Percentiles rank a stretch among this genome's conserved stretches.
Conservation (phyloP, 2,113 vertebrate species). For the Benitochromis conjunctus region DNA sequence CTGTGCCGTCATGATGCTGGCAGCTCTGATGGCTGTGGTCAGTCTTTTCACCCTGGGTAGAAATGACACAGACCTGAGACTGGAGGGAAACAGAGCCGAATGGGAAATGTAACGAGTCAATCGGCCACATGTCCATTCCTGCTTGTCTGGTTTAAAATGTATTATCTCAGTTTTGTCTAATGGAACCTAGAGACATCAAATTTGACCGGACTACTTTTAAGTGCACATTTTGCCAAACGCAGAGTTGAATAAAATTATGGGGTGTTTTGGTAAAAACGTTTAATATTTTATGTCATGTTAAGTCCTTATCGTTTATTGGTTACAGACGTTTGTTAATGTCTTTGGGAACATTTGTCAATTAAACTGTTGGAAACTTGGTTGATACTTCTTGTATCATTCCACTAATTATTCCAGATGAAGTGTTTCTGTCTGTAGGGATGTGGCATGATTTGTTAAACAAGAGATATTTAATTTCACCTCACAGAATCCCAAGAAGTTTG, state of each 20-base stretch:
- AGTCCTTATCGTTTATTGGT: neutral
- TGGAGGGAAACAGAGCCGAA: constrained; percentile 70
- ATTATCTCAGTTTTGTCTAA: neutral
- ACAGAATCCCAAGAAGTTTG: neutral
- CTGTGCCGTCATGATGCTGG: constrained; percentile 83
- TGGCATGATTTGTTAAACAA: neutral
- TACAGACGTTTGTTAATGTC: neutral
- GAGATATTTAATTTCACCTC: neutral
- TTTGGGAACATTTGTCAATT: neutral
- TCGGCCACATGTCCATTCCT: neutral
- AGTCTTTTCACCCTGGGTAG: constrained; percentile 84
- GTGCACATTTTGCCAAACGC: constrained; percentile 17
- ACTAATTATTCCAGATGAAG: neutral
- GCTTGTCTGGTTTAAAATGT: neutral
- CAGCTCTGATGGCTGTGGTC: constrained; percentile 83
- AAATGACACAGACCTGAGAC: constrained; percentile 80
- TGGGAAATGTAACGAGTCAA: constrained; percentile 59
- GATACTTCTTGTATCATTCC: neutral
- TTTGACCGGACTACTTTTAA: neutral
- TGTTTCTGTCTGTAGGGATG: neutral
- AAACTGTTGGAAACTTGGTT: neutral
- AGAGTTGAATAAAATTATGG: neutral
- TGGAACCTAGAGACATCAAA: neutral
- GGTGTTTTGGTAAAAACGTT: neutral
- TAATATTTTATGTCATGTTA: neutral